Evolutionary conservation across 2,888 invertebrate genomes (phyloP).

Genomic region (Lymantria monacha): DNA sequence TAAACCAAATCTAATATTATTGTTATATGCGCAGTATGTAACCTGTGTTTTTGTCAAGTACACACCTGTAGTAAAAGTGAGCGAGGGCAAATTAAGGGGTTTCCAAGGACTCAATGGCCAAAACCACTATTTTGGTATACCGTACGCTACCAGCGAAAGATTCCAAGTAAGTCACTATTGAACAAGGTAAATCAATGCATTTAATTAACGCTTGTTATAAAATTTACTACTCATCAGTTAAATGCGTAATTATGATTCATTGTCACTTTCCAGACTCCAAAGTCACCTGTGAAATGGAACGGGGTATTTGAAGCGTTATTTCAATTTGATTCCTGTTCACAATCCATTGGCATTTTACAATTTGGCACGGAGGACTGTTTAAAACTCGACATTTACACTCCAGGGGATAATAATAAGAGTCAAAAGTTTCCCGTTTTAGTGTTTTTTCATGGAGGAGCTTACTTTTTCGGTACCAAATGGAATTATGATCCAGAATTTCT

Average conservation of each 20-base stretch:
- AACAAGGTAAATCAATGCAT: constrained; percentile 5
- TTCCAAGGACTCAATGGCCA: constrained; percentile 52
- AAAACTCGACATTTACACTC: constrained; percentile 61
- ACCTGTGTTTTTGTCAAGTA: constrained; percentile 21
- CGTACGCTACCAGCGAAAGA: constrained; percentile 58
- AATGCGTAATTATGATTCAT: neutral
- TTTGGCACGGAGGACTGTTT: constrained; percentile 64
- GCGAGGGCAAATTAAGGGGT: constrained; percentile 61
- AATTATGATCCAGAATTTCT: constrained; percentile 70
- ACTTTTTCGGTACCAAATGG: constrained; percentile 67
- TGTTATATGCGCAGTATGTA: constrained; percentile 12
- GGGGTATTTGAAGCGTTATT: constrained; percentile 54
- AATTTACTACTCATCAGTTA: neutral
- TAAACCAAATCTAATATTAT: neutral
- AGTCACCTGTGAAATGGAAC: constrained; percentile 51
- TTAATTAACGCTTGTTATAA: constrained; percentile 4
- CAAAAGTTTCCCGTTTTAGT: constrained; percentile 60
- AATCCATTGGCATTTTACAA: constrained; percentile 46
- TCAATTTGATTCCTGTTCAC: constrained; percentile 55
- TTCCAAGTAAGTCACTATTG: constrained; percentile 54
- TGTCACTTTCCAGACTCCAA: constrained; percentile 51
- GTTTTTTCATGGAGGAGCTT: constrained; percentile 70
- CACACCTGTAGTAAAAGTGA: constrained; percentile 51
- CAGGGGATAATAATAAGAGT: constrained; percentile 31
- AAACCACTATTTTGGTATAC: constrained; percentile 66